phyloP scores from a whole-genome alignment of 2,797 vertebrate genomes.

The Moxostoma hubbsi region DNA sequence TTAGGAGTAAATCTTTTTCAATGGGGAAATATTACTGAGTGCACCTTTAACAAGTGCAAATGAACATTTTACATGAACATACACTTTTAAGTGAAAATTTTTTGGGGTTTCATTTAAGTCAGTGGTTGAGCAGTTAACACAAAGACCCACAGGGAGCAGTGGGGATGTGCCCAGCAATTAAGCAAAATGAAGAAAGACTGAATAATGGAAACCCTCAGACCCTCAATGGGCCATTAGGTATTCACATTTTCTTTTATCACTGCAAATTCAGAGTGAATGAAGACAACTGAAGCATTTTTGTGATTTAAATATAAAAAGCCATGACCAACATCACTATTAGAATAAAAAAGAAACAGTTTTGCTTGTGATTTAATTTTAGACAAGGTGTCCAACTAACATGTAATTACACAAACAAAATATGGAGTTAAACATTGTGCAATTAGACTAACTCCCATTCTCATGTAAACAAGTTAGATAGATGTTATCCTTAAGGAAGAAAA shows the following conservation, averaged over 20 bases:
- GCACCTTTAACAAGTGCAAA: slow-evolving; percentile 27
- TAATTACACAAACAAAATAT: no score
- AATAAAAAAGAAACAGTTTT: no score
- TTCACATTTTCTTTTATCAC: slow-evolving; percentile 2
- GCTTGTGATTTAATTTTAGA: no score
- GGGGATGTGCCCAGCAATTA: slow-evolving; percentile 47
- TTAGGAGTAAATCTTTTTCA: no score
- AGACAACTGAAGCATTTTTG: not conserved
- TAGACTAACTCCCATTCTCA: no score
- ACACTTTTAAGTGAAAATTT: no score
- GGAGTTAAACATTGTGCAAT: no score
- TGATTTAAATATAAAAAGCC: not conserved
- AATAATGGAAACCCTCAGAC: slow-evolving; percentile 32
- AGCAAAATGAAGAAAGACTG: slow-evolving; percentile 40
- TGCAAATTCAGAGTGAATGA: not conserved
- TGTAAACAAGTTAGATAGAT: no score
- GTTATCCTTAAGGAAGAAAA: no score
- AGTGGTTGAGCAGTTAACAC: slow-evolving; percentile 17
- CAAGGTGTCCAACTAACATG: no score
- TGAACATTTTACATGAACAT: slow-evolving; percentile 10
- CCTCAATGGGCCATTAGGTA: not conserved
- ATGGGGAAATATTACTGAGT: no score
- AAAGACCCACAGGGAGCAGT: slow-evolving; percentile 7
- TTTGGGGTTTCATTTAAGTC: slow-evolving; percentile 17
- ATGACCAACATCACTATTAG: no score